A percentile compares a stretch with the other conserved stretches of the same genome.
Evolutionary conservation across 2,888 invertebrate genomes (phyloP).

Genomic region (Tipula confusa): DNA sequence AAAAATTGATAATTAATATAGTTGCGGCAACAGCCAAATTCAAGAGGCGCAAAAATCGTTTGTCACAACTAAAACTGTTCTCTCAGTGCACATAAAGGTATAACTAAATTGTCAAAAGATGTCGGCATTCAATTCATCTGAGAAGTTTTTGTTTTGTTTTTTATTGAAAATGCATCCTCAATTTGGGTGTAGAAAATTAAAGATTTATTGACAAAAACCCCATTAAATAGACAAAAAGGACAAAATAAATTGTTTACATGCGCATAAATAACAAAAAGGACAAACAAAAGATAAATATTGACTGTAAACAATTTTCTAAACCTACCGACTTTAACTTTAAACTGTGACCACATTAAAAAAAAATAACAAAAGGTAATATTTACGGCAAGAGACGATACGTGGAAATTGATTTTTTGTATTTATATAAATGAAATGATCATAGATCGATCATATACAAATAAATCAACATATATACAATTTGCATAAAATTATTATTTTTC

Average conservation of each 20-base stretch:
- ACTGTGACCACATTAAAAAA: neutral
- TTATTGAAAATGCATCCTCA: neutral
- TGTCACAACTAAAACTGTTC: too few species aligned
- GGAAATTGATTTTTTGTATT: neutral
- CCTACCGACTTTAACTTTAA: neutral
- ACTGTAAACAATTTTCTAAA: neutral
- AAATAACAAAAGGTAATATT: neutral
- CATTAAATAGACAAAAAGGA: neutral
- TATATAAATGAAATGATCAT: too few species aligned
- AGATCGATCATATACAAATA: neutral
- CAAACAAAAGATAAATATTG: slow-evolving; percentile 4
- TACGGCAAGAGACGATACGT: neutral
- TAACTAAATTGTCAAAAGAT: neutral
- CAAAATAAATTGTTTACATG: neutral
- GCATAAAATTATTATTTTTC: neutral
- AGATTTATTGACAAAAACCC: neutral
- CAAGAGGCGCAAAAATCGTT: too few species aligned
- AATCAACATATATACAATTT: neutral
- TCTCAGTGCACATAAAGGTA: too few species aligned
- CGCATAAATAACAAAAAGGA: too few species aligned
- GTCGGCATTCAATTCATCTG: neutral
- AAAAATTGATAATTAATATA: too few species aligned
- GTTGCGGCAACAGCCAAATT: too few species aligned
- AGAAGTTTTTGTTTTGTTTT: neutral
- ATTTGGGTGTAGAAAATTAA: neutral